Evolutionary conservation across 2,888 invertebrate genomes (phyloP).

Genomic region (Tenthredo distinguenda): DNA sequence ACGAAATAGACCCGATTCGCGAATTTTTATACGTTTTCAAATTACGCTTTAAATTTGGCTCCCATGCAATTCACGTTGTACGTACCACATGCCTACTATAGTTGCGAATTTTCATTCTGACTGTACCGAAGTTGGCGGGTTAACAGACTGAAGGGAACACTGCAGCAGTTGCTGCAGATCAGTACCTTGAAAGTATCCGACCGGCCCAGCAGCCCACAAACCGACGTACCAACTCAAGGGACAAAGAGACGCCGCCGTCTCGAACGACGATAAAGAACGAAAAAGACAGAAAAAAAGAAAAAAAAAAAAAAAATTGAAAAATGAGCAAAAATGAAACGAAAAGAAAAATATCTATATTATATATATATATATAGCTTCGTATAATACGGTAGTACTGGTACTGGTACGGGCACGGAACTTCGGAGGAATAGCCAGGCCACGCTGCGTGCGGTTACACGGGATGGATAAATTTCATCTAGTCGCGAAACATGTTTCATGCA

Average conservation of each 20-base stretch:
- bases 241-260: conserved; percentile 50
- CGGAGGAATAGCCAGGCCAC: background rate
- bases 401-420: background rate
- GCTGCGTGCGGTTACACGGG: background rate
- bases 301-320: background rate
- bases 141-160: conserved; percentile 47
- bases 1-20: background rate
- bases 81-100: background rate
- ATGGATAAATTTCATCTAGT: background rate
- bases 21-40: background rate
- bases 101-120: conserved; percentile 60
- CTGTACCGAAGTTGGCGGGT: conserved; percentile 73
- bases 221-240: conserved; percentile 44
- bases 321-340: background rate
- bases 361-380: background rate
- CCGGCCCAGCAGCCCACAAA: conserved; percentile 46
- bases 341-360: background rate
- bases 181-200: conserved; percentile 51
- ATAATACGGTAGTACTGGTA: background rate
- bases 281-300: background rate
- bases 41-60: background rate
- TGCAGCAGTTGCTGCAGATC: conserved; percentile 44
- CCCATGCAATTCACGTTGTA: too few relatives aligned
- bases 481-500: background rate
- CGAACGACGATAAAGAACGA: conserved; percentile 1